Base-by-base conservation (phyloP, 2,888 invertebrate genomes). In the Lumbricus terrestris region DNA sequence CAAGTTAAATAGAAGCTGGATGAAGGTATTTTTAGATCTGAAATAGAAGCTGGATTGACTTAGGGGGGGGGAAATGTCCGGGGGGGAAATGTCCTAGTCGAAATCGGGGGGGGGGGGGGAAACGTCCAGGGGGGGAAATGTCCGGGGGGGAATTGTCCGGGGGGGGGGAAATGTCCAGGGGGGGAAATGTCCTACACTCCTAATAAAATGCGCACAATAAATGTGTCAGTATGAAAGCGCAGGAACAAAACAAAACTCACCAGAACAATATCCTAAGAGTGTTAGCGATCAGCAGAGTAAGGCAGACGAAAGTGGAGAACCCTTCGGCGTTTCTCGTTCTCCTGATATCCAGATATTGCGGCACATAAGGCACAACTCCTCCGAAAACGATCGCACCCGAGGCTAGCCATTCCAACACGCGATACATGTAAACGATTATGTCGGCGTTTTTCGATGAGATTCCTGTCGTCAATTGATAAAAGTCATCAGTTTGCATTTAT, bases 231-330 rank as follows among this genome's bases (percentile, higher is more conserved):
- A 29, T n/a, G n/a, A 47, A 13, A 47, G 47, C 47, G 18, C 47
- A 13, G 4, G 5, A 23, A 6, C 54, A 11, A 54, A 54, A 29
- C 54, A 29, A n/a, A n/a, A 54, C 54, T 54, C 54, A 99, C 99
- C 99, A 99, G 96, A 99, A 99, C 94, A 99, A 96, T 94, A 99
- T 99, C 94, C 99, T 96, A 92, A 99, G 96, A 90, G 98, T 98
- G 95, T 99, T 99, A 91, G 99, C 99, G 94, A 99, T 96, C 89
- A 99, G 96, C 90, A 99, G 96, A 38, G 98, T 97, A 93, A 99
- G 96, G 95, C 99, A 99, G 90, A 99, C 99, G 95, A 98, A 97
- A 88, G 98, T 96, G 0, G 99, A 99, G 95, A 99, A 99, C 23
- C 99, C 99, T 93, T 98, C 98, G 33, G 98, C 97, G 96, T 98